A percentile compares a stretch with the other conserved stretches of the same genome.
phyloP scores from a whole-genome alignment of 37 sponge, comb jelly and placozoan species.

The Halisarca cf. caerulea region DNA sequence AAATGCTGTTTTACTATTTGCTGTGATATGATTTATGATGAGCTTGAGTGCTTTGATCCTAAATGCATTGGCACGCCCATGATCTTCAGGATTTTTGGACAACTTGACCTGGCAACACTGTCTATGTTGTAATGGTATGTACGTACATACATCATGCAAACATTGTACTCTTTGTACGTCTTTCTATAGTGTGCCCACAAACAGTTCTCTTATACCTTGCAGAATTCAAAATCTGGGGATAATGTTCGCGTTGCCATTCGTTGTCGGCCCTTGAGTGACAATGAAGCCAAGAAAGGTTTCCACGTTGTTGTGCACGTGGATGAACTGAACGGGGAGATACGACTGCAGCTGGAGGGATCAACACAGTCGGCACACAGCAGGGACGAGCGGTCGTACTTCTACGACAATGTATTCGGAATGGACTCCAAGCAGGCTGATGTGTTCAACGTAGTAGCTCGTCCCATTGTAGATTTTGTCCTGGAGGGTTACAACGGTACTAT shows the following conservation, averaged over 20 bases:
- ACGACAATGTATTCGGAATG: slow-evolving; percentile 90
- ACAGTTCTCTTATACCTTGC: too few species aligned
- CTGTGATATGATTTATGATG: too few species aligned
- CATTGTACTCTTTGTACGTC: too few species aligned
- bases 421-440: slow-evolving; percentile 88
- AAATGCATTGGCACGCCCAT: too few species aligned
- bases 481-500: slow-evolving; percentile 99
- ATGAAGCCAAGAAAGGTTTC: slow-evolving; percentile 39
- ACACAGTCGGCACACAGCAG: neutral
- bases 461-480: slow-evolving; percentile 91
- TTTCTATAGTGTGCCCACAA: too few species aligned
- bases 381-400: slow-evolving; percentile 67
- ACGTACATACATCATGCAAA: too few species aligned
- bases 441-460: slow-evolving; percentile 87
- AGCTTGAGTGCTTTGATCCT: too few species aligned
- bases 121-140: too few species aligned
- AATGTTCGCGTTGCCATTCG: slow-evolving; percentile 91
- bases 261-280: slow-evolving; percentile 80
- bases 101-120: too few species aligned
- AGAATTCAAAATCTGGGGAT: slow-evolving; percentile 35
- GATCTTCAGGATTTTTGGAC: too few species aligned
- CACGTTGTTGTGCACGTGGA: slow-evolving; percentile 61
- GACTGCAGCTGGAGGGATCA: neutral
- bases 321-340: slow-evolving; percentile 67
- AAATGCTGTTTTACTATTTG: too few species aligned